These are phyloP conservation scores for Drosophila borborema DNA, from an alignment of 2,888 invertebrate species.

Conservation along the genomic window DNA sequence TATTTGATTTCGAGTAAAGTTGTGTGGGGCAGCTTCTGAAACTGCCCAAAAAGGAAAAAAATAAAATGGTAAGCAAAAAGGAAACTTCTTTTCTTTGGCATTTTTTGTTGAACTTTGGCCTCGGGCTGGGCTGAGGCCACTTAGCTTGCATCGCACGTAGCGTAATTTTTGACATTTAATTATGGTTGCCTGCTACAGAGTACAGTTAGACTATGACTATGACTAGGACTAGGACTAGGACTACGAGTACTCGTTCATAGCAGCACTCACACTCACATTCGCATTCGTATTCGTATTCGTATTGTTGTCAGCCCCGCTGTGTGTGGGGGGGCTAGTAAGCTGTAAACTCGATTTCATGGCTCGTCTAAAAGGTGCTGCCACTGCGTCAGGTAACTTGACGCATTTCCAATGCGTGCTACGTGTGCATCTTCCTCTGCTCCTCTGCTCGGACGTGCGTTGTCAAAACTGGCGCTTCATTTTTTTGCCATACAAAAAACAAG, in stretches of 20 bases:
- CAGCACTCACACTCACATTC: neutral
- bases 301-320: conserved; percentile 15
- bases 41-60: neutral
- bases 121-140: conserved; percentile 28
- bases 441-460: conserved; percentile 71
- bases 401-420: conserved; percentile 48
- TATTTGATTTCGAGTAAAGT: conserved; percentile 45
- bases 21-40: conserved; percentile 6
- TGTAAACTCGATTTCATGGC: conserved; percentile 75
- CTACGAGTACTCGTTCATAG: conserved; percentile 14
- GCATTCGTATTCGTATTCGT: conserved; percentile 12
- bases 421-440: conserved; percentile 44
- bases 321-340: conserved; percentile 44
- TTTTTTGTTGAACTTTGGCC: conserved; percentile 57
- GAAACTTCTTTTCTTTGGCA: conserved; percentile 28
- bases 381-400: conserved; percentile 55
- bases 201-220: conserved; percentile 28
- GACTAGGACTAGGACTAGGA: conserved; percentile 19
- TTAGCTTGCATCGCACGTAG: conserved; percentile 78
- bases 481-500: conserved; percentile 51
- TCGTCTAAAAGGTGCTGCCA: conserved; percentile 65
- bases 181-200: conserved; percentile 64
- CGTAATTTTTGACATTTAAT: conserved; percentile 84
- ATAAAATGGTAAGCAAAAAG: conserved; percentile 3
- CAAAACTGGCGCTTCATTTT: conserved; percentile 72